Percentiles rank a stretch among this genome's conserved stretches.
Conservation (phyloP, 2,888 invertebrate species). For the Elmis aenea region DNA sequence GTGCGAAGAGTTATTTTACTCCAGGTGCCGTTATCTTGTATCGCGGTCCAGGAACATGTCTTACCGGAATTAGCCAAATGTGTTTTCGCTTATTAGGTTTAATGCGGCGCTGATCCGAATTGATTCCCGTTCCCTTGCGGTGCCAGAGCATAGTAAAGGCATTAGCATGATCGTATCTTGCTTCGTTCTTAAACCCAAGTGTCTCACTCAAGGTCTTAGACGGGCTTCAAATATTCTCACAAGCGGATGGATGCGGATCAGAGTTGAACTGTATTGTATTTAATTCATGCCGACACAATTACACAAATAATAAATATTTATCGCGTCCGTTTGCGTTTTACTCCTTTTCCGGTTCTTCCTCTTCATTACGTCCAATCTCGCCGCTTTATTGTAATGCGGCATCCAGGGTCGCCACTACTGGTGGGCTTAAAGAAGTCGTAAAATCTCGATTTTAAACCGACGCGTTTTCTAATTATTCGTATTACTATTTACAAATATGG, state of each 20-base stretch:
- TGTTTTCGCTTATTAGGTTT: conserved; percentile 45
- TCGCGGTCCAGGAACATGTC: conserved; percentile 18
- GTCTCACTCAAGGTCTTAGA: conserved; percentile 42
- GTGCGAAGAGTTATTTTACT: too few species aligned
- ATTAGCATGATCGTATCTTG: conserved; percentile 48
- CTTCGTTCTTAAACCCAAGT: conserved; percentile 44
- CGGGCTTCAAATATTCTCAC: conserved; percentile 43
- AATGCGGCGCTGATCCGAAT: conserved; percentile 44
- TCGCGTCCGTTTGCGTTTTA: conserved; percentile 42
- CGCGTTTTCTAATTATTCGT: conserved; percentile 3
- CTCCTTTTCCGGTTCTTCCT: conserved; percentile 39
- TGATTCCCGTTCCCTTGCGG: conserved; percentile 45
- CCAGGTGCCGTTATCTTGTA: conserved; percentile 9
- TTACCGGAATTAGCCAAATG: conserved; percentile 40
- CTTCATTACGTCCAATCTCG: conserved; percentile 35
- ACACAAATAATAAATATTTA: conserved; percentile 45
- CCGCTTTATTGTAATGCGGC: conserved; percentile 19
- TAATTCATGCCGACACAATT: conserved; percentile 36
- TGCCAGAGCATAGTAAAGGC: conserved; percentile 45
- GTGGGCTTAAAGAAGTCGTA: too few species aligned
- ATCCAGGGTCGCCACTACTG: conserved; percentile 15
- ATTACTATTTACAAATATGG: too few species aligned
- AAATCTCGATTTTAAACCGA: too few species aligned
- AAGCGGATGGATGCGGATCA: conserved; percentile 46
- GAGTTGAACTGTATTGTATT: conserved; percentile 31